A percentile compares a stretch with the other conserved stretches of the same genome.
Evolutionary conservation across 1,140 invertebrate genomes (phyloP).

Genomic region (Ganaspis sp.): DNA sequence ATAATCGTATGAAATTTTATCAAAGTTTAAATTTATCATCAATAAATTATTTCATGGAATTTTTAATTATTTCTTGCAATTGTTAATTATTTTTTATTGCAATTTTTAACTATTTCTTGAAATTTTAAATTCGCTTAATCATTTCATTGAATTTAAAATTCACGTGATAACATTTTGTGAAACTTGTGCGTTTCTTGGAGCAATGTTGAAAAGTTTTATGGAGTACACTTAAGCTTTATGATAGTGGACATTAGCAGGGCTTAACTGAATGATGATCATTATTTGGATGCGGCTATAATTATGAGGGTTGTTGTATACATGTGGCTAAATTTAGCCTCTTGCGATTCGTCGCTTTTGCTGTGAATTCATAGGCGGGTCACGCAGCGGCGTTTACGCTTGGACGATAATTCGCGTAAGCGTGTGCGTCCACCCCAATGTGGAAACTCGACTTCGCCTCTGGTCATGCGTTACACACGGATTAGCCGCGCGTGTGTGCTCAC

Average conservation of each 20-base stretch:
- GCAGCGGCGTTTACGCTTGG: slow-evolving; percentile 53
- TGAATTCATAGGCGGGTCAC: slow-evolving; percentile 56
- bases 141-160: too few species aligned
- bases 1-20: too few species aligned
- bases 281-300: neutral
- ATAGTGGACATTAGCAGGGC: neutral
- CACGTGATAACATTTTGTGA: too few species aligned
- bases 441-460: slow-evolving; percentile 56
- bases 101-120: too few species aligned
- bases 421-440: slow-evolving; percentile 35
- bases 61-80: too few species aligned
- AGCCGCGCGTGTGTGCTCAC: slow-evolving; percentile 55
- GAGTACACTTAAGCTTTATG: too few species aligned
- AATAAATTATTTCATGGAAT: too few species aligned
- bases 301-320: neutral
- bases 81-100: too few species aligned
- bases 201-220: too few species aligned
- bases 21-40: too few species aligned
- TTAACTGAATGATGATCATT: neutral
- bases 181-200: too few species aligned
- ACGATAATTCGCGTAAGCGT: slow-evolving; percentile 39
- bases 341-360: slow-evolving; percentile 50
- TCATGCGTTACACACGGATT: slow-evolving; percentile 56
- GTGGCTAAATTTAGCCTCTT: slow-evolving; percentile 41
- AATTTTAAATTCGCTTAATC: too few species aligned